phyloP scores from a whole-genome alignment of 2,797 vertebrate genomes.

The Pseudotriccus pelzelni region DNA sequence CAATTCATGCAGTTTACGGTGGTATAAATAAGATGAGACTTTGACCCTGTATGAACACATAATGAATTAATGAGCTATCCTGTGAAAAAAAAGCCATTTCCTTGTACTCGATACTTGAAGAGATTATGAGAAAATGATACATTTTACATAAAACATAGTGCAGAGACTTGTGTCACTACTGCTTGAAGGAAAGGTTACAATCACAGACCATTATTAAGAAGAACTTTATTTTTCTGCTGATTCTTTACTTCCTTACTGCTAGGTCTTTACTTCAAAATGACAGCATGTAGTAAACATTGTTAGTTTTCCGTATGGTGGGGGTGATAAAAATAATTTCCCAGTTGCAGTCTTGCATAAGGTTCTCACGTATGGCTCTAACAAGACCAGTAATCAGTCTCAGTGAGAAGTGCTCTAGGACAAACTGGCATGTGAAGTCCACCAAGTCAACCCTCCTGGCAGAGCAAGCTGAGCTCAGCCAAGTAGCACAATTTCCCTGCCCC shows the following conservation, averaged over 20 bases:
- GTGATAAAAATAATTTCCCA: not conserved
- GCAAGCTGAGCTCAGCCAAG: not conserved
- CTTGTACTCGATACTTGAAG: not conserved
- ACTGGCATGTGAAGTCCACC: not conserved
- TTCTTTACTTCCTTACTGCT: not conserved
- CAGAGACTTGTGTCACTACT: not conserved
- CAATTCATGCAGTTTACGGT: not conserved
- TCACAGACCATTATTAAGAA: not conserved
- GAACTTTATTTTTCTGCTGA: not conserved
- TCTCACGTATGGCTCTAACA: not conserved
- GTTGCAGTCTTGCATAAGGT: not conserved
- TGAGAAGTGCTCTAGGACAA: not conserved
- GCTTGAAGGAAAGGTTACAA: not conserved
- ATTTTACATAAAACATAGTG: not conserved
- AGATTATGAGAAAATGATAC: not conserved
- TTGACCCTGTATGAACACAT: not conserved
- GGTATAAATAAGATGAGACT: not conserved
- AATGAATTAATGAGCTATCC: not conserved
- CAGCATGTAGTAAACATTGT: not conserved
- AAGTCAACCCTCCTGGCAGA: not conserved
- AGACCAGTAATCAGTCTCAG: not conserved
- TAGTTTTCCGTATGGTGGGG: not conserved
- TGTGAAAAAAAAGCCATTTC: slow-evolving; percentile 1
- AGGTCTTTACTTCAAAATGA: not conserved
- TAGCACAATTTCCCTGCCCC: not conserved